Conservation (phyloP, 1,140 invertebrate species). For the Cyclargus thomasi region DNA sequence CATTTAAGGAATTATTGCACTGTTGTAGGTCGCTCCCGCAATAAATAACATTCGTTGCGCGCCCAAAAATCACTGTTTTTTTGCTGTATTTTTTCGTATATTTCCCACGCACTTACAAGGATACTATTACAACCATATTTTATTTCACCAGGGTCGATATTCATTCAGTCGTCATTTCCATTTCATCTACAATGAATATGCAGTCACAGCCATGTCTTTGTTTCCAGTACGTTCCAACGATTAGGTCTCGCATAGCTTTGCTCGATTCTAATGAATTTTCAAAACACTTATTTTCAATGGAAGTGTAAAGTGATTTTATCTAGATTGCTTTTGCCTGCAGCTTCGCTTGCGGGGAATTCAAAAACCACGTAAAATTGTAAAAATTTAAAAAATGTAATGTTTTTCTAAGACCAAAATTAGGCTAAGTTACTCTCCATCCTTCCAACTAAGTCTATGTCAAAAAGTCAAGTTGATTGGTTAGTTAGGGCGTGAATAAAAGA, state of each 20-base stretch:
- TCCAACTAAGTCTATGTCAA: too few species aligned
- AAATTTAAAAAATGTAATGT: too few species aligned
- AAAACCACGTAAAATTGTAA: too few species aligned
- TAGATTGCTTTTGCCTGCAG: too few species aligned
- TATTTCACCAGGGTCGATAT: not conserved
- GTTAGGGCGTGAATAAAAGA: too few species aligned
- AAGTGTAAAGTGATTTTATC: too few species aligned
- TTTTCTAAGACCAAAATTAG: too few species aligned
- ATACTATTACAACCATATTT: conserved; percentile 4
- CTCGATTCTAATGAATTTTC: not conserved
- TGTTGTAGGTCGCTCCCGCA: conserved; percentile 7
- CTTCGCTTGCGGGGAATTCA: too few species aligned
- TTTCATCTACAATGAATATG: conserved; percentile 5
- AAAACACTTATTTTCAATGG: not conserved
- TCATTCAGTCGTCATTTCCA: not conserved
- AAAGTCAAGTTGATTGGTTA: too few species aligned
- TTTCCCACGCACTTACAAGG: conserved; percentile 10
- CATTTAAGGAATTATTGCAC: conserved; percentile 12
- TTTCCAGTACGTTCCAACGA: not conserved
- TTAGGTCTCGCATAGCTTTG: not conserved
- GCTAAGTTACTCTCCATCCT: too few species aligned
- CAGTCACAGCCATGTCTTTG: not conserved
- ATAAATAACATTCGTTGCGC: conserved; percentile 13
- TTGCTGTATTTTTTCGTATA: conserved; percentile 3
- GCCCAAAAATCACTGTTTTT: conserved; percentile 1